phyloP scores from a whole-genome alignment of 2,113 vertebrate genomes.

The Labrus mixtus region DNA sequence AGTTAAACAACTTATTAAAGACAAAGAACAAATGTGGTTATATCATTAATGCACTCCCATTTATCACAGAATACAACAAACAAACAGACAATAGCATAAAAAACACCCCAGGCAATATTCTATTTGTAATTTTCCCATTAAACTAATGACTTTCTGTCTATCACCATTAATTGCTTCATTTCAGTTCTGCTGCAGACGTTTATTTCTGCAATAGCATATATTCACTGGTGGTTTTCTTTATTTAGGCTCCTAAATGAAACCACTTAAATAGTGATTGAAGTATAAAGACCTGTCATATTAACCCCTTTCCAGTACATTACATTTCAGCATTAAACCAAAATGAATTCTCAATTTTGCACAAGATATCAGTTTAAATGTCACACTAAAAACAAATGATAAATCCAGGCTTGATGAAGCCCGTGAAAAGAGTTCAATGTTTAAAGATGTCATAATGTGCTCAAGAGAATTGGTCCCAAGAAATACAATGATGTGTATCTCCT shows the following conservation, averaged over 20 bases:
- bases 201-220: slow-evolving; percentile 63
- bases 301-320: slow-evolving; percentile 82
- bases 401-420: slow-evolving; percentile 56
- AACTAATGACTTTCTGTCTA: slow-evolving; percentile 80
- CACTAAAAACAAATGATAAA: slow-evolving; percentile 44
- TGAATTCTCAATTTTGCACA: slow-evolving; percentile 49
- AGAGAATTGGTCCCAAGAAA: slow-evolving; percentile 33
- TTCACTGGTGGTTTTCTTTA: slow-evolving; percentile 72
- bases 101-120: slow-evolving; percentile 62
- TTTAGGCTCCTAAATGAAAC: slow-evolving; percentile 74
- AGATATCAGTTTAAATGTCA: slow-evolving; percentile 56
- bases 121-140: slow-evolving; percentile 80
- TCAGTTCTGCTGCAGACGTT: slow-evolving; percentile 76
- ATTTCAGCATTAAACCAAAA: slow-evolving; percentile 73
- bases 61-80: slow-evolving; percentile 65
- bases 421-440: slow-evolving; percentile 26
- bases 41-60: slow-evolving; percentile 54
- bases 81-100: slow-evolving; percentile 53
- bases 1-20: slow-evolving; percentile 26
- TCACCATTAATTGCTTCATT: slow-evolving; percentile 82
- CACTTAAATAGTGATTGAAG: slow-evolving; percentile 78
- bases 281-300: slow-evolving; percentile 79
- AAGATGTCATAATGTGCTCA: slow-evolving; percentile 36
- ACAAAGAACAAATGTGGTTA: slow-evolving; percentile 33
- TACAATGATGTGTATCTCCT: slow-evolving; percentile 11